These are phyloP conservation scores for Herpetotheres cachinnans DNA, from an alignment of 2,113 vertebrate genomes.

Conservation along the genomic window DNA sequence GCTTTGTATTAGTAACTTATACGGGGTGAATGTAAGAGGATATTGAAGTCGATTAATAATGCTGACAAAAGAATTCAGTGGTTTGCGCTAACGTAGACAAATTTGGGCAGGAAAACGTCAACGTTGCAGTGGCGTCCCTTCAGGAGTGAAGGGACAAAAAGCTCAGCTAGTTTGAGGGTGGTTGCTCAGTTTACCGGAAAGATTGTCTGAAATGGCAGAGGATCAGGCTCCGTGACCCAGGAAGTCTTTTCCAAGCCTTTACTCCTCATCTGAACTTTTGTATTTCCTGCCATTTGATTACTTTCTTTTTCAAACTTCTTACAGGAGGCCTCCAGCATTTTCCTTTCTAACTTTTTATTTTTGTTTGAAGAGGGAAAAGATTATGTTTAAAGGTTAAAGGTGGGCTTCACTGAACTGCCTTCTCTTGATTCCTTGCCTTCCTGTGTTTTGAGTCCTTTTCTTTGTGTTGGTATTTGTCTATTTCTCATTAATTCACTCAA, in stretches of 20 bases:
- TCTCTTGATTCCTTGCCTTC: background rate
- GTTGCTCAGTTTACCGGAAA: background rate
- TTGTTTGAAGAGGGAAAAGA: background rate
- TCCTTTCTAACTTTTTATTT: background rate
- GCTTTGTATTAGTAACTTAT: background rate
- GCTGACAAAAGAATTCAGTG: background rate
- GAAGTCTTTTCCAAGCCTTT: background rate
- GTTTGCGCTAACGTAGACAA: background rate
- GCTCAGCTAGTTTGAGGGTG: background rate
- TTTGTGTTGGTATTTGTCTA: background rate
- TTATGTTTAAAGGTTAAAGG: background rate
- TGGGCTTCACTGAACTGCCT: background rate
- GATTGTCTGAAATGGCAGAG: background rate
- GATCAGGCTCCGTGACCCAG: background rate
- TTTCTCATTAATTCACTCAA: background rate
- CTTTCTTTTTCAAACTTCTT: background rate
- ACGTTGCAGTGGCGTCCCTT: background rate
- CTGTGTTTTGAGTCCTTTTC: background rate
- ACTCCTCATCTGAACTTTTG: background rate
- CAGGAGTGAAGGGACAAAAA: background rate
- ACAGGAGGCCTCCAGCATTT: background rate
- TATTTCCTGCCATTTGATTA: background rate
- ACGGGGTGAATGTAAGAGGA: background rate
- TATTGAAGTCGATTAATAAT: background rate
- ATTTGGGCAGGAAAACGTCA: background rate